These are phyloP conservation scores for Thumatha senex DNA, from an alignment of 2,888 invertebrate species.

Conservation along the genomic window DNA sequence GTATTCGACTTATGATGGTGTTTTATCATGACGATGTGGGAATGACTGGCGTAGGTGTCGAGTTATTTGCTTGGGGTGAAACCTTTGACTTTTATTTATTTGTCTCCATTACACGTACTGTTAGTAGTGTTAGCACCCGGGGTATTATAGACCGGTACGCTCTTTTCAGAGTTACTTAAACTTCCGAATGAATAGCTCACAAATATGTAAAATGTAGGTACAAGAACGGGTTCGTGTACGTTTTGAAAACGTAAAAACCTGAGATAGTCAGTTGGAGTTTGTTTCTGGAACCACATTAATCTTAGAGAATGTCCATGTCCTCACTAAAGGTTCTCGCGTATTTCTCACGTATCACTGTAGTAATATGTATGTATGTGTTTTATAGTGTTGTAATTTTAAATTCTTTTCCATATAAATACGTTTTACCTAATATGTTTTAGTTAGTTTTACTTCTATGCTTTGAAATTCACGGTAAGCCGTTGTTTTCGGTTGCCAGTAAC, in stretches of 20 bases:
- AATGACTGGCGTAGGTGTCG: conserved; percentile 48
- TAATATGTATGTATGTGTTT: too few species aligned
- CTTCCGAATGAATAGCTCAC: not conserved
- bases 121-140: conserved; percentile 26
- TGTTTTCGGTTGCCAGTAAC: too few species aligned
- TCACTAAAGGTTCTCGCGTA: conserved; percentile 43
- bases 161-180: conserved; percentile 22
- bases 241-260: conserved; percentile 40
- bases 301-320: conserved; percentile 55
- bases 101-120: conserved; percentile 35
- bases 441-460: too few species aligned
- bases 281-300: conserved; percentile 67
- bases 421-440: too few species aligned
- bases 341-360: not conserved
- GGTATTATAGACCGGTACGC: conserved; percentile 20
- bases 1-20: conserved; percentile 70
- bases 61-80: conserved; percentile 44
- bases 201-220: not conserved
- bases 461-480: too few species aligned
- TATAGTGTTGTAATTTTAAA: too few species aligned
- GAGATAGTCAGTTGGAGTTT: conserved; percentile 58
- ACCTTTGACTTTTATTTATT: conserved; percentile 37
- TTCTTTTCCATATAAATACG: too few species aligned
- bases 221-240: not conserved
- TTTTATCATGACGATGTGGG: conserved; percentile 67